Evolutionary conservation across 2,888 invertebrate genomes (phyloP).

Genomic region (Nysson spinosus): DNA sequence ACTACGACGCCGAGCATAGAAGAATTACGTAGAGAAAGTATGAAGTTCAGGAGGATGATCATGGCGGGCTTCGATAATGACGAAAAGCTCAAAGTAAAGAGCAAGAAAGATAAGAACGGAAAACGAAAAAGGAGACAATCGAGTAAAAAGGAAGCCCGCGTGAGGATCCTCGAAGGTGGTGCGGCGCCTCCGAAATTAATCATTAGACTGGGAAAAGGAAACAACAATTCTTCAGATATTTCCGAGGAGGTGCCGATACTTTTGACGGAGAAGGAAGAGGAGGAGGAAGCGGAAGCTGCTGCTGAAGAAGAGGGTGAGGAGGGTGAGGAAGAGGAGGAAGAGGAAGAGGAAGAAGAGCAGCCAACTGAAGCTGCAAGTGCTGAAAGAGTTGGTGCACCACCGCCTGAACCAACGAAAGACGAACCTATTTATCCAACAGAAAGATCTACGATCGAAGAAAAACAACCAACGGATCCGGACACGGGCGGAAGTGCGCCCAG

Average conservation of each 20-base stretch:
- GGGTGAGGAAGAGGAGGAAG: constrained; percentile 39
- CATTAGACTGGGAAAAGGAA: constrained; percentile 82
- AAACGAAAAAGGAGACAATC: constrained; percentile 79
- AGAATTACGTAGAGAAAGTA: constrained; percentile 89
- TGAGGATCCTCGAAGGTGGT: constrained; percentile 81
- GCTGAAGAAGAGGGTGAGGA: constrained; percentile 43
- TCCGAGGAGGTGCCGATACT: constrained; percentile 32
- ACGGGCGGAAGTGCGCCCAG: constrained; percentile 77
- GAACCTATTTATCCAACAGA: constrained; percentile 38
- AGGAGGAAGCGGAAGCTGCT: constrained; percentile 37
- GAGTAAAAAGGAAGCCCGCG: constrained; percentile 78
- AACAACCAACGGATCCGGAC: constrained; percentile 74
- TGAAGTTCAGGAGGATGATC: constrained; percentile 90
- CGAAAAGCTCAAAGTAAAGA: constrained; percentile 79
- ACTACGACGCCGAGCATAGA: constrained; percentile 84
- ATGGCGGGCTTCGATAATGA: constrained; percentile 90
- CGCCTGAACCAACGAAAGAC: constrained; percentile 54
- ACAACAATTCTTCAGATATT: too few species aligned
- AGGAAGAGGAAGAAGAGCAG: constrained; percentile 38
- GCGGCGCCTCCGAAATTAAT: constrained; percentile 85
- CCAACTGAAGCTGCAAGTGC: constrained; percentile 55
- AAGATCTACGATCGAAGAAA: constrained; percentile 68
- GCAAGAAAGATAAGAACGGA: constrained; percentile 80
- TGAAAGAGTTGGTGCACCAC: constrained; percentile 64
- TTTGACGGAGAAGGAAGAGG: constrained; percentile 39